These are phyloP conservation scores for Nycticebus coucang DNA, from an alignment of 2,113 vertebrate genomes.

Conservation along the genomic window DNA sequence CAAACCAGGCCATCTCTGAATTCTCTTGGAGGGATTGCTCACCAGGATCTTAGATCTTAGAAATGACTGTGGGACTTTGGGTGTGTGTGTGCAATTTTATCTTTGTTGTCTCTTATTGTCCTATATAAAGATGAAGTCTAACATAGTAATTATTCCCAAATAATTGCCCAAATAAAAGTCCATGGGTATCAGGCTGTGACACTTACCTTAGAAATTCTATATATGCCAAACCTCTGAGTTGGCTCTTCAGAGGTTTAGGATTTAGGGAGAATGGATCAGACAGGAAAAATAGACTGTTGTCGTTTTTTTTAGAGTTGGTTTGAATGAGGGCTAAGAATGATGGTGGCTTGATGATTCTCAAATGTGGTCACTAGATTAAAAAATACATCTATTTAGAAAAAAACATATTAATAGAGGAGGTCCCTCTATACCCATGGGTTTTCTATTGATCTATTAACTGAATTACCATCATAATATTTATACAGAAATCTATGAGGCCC, in stretches of 20 bases:
- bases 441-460: slow-evolving; percentile 2
- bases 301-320: slow-evolving; percentile 11
- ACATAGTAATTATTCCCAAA: slow-evolving; percentile 29
- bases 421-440: neutral
- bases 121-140: neutral
- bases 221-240: neutral
- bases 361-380: slow-evolving; percentile 19
- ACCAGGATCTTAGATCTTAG: slow-evolving; percentile 20
- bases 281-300: neutral
- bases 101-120: slow-evolving; percentile 35
- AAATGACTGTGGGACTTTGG: neutral
- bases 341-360: neutral
- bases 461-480: neutral
- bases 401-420: neutral
- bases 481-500: neutral
- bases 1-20: neutral
- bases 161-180: too few species aligned
- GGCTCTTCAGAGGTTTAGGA: neutral
- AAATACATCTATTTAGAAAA: neutral
- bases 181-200: neutral
- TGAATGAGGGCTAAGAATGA: neutral
- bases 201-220: neutral
- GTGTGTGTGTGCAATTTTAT: neutral
- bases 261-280: slow-evolving; percentile 11
- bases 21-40: neutral